A percentile compares a stretch with the other conserved stretches of the same genome.
Evolutionary conservation across 2,797 vertebrate genomes (phyloP).

Genomic region (Dermochelys coriacea): DNA sequence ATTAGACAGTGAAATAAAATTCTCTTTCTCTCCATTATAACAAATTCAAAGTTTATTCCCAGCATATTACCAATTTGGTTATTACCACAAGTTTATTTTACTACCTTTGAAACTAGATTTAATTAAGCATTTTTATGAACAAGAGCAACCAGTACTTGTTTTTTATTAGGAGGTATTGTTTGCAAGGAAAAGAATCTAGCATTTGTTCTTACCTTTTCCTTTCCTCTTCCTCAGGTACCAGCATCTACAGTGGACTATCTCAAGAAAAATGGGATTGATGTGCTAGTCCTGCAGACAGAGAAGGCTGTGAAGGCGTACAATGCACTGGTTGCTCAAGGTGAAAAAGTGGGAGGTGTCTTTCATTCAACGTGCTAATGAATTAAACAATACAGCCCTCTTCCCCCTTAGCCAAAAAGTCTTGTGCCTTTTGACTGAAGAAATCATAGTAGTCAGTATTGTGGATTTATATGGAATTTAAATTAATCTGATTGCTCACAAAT

Average conservation of each 20-base stretch:
- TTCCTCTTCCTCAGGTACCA: conserved; percentile 84
- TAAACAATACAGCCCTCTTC: fast-evolving
- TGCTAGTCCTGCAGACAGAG: conserved; percentile 90
- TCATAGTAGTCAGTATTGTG: not conserved
- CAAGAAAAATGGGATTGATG: conserved; percentile 85
- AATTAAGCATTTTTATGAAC: not conserved
- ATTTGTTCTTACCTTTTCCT: not conserved
- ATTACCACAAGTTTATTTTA: not conserved
- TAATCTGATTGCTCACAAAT: not conserved
- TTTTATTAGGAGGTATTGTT: not conserved
- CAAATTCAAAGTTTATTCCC: not conserved
- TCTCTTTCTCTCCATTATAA: not conserved
- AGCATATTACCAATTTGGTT: not conserved
- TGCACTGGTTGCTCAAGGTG: conserved; percentile 84
- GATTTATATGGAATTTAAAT: not conserved
- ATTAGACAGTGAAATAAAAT: not conserved
- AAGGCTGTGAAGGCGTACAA: conserved; percentile 93
- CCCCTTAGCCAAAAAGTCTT: fast-evolving
- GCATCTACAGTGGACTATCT: conserved; percentile 89
- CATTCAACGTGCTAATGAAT: conserved; percentile 91
- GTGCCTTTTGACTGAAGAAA: not conserved
- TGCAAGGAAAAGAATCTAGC: not conserved
- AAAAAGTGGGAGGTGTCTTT: conserved; percentile 92
- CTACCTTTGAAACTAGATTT: not conserved
- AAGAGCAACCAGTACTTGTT: not conserved